Conservation (phyloP, 2,888 invertebrate species). For the Amphipyra tragopoginis region DNA sequence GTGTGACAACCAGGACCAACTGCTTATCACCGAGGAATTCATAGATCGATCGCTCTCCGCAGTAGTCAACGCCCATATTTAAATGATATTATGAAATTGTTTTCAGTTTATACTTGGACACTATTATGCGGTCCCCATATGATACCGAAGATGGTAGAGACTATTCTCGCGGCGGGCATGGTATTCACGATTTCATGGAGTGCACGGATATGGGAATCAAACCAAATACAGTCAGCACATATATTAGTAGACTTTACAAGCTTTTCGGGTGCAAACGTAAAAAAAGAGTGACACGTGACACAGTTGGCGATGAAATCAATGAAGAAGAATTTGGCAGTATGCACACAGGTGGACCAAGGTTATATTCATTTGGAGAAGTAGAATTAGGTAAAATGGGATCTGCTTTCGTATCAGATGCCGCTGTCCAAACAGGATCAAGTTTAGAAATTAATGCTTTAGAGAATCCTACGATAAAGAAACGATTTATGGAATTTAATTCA, state of each 20-base stretch:
- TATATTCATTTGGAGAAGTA: conserved; percentile 73
- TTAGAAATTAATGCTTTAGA: conserved; percentile 64
- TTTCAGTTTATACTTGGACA: conserved; percentile 79
- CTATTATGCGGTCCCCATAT: conserved; percentile 81
- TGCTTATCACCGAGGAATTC: too few relatives aligned
- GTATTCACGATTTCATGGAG: conserved; percentile 61
- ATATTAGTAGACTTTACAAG: conserved; percentile 36
- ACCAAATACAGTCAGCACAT: conserved; percentile 27
- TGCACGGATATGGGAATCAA: conserved; percentile 28
- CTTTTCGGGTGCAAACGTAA: conserved; percentile 55
- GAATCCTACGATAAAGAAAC: not conserved
- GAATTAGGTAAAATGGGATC: conserved; percentile 71
- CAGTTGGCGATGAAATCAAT: conserved; percentile 15
- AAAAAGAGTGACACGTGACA: conserved; percentile 20
- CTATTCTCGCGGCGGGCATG: conserved; percentile 52
- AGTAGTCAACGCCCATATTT: too few relatives aligned
- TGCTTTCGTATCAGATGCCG: conserved; percentile 56
- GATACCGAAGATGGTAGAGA: conserved; percentile 64
- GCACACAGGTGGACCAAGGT: conserved; percentile 29
- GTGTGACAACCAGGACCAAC: too few relatives aligned
- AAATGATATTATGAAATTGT: not conserved
- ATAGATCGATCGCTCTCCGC: too few relatives aligned
- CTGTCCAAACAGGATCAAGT: conserved; percentile 79
- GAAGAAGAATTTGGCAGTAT: conserved; percentile 22
- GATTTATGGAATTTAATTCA: conserved; percentile 4